Evolutionary conservation across 2,888 invertebrate species (phyloP).

Genomic region (Spodoptera picta): DNA sequence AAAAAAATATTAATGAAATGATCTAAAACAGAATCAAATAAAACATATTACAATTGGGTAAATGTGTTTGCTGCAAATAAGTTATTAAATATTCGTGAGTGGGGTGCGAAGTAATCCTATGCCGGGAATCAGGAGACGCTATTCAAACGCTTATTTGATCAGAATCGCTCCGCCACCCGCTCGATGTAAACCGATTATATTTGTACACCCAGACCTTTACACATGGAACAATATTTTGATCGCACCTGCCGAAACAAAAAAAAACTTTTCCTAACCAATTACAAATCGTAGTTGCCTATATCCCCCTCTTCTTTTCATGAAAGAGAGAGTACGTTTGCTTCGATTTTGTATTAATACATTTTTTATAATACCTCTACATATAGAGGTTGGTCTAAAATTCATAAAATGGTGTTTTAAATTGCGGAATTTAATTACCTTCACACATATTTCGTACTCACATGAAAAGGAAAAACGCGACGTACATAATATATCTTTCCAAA

Average conservation of each 20-base stretch:
- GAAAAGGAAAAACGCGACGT: too few relatives aligned
- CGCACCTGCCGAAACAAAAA: neutral
- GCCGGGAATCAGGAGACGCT: slow-evolving; percentile 46
- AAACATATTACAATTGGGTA: slow-evolving; percentile 35
- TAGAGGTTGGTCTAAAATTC: too few relatives aligned
- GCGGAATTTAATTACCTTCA: too few relatives aligned
- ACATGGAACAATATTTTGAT: slow-evolving; percentile 17
- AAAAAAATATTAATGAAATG: too few relatives aligned
- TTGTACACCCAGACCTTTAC: slow-evolving; percentile 31
- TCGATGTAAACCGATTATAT: slow-evolving; percentile 56
- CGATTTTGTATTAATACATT: neutral
- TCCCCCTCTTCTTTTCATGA: too few relatives aligned
- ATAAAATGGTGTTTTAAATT: too few relatives aligned
- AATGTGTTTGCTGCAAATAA: slow-evolving; percentile 30
- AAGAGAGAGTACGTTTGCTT: neutral
- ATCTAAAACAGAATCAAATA: neutral
- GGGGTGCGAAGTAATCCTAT: slow-evolving; percentile 35
- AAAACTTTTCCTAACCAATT: too few relatives aligned
- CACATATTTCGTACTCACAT: too few relatives aligned
- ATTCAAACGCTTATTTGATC: slow-evolving; percentile 57
- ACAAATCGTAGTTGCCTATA: too few relatives aligned
- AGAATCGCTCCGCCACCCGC: slow-evolving; percentile 42
- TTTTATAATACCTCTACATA: too few relatives aligned
- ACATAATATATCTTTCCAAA: too few relatives aligned
- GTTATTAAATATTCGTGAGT: slow-evolving; percentile 38